Conservation (phyloP, 2,888 invertebrate genomes). For the Stenotaenia linearis region DNA sequence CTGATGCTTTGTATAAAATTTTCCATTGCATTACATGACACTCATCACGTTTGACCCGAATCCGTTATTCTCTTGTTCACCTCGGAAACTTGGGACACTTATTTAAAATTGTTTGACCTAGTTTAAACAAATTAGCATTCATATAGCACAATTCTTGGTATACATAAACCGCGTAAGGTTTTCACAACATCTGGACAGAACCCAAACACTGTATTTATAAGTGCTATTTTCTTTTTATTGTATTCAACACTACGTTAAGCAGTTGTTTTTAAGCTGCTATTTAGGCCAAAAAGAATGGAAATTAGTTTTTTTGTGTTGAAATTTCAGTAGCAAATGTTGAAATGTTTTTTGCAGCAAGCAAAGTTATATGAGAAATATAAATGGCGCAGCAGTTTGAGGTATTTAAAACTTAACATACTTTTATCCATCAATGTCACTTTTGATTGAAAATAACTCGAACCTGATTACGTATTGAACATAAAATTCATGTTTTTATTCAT, state of each 20-base stretch:
- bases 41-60: background rate
- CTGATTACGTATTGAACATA: background rate
- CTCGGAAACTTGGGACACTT: background rate
- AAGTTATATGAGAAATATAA: no score
- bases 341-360: no score
- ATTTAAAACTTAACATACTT: no score
- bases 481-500: no score
- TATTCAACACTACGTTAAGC: background rate
- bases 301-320: no score
- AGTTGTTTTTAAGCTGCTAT: background rate
- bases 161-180: background rate
- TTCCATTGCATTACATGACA: background rate
- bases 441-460: no score
- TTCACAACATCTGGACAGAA: background rate
- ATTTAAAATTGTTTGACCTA: background rate
- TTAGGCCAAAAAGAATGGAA: background rate
- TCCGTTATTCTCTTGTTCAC: background rate
- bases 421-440: no score
- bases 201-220: background rate
- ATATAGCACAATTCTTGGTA: background rate
- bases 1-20: no score
- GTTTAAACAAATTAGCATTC: background rate
- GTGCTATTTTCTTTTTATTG: background rate
- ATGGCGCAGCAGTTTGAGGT: no score
- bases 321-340: no score